A percentile compares a stretch with the other conserved stretches of the same genome.
phyloP scores from a whole-genome alignment of 2,797 vertebrate species.

The Sebastes trivittatus region DNA sequence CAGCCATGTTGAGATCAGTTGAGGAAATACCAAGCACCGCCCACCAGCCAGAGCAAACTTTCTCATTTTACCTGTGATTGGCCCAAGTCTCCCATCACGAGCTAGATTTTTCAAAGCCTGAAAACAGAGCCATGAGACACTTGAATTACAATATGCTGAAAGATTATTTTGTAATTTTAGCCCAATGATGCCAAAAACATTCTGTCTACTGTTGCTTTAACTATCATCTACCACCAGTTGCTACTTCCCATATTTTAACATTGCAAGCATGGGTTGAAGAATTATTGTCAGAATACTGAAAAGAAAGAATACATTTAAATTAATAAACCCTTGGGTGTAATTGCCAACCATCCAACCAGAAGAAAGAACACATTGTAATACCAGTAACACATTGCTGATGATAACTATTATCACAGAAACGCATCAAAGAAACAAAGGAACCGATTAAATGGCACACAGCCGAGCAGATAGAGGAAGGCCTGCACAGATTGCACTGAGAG shows the following conservation, averaged over 20 bases:
- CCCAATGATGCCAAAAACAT: too few species aligned
- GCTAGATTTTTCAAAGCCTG: too few species aligned
- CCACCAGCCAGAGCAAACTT: too few species aligned
- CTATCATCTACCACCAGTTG: not conserved
- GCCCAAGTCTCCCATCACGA: too few species aligned
- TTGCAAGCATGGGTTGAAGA: not conserved
- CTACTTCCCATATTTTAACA: not conserved
- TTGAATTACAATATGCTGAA: too few species aligned
- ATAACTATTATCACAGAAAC: slow-evolving; percentile 18
- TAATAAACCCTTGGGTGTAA: not conserved
- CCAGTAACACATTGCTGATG: not conserved
- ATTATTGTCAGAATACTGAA: not conserved
- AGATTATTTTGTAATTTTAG: too few species aligned
- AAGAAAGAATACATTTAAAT: not conserved
- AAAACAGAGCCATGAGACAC: too few species aligned
- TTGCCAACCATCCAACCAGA: not conserved
- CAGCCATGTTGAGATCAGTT: too few species aligned
- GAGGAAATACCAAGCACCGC: too few species aligned
- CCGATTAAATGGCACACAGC: slow-evolving; percentile 26
- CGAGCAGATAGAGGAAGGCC: slow-evolving; percentile 28
- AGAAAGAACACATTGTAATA: not conserved
- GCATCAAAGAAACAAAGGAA: slow-evolving; percentile 13
- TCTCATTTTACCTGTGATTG: too few species aligned
- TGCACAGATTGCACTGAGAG: slow-evolving; percentile 40
- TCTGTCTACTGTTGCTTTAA: too few species aligned